A percentile compares a stretch with the other conserved stretches of the same genome.
phyloP scores from a whole-genome alignment of 2,888 invertebrate species.

The Xanthorhoe designata region DNA sequence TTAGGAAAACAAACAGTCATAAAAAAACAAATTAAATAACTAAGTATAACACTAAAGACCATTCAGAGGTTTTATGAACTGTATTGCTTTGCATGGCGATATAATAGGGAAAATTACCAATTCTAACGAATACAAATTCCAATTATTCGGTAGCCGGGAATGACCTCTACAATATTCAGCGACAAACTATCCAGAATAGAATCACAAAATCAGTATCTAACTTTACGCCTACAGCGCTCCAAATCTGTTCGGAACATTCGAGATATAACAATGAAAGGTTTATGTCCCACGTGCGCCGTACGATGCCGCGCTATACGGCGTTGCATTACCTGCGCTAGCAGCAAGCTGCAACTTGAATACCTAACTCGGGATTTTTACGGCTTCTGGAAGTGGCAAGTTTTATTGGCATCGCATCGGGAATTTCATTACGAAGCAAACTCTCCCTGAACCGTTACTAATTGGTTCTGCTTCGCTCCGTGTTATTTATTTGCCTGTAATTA shows the following conservation, averaged over 20 bases:
- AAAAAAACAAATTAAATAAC: no score
- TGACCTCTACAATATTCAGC: constrained; percentile 28
- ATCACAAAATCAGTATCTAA: constrained; percentile 31
- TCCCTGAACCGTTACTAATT: constrained; percentile 64
- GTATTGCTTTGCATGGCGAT: neutral
- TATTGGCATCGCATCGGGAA: constrained; percentile 51
- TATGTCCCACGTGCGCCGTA: constrained; percentile 28
- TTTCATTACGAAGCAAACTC: constrained; percentile 65
- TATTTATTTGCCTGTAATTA: constrained; percentile 64
- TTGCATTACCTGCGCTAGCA: constrained; percentile 19
- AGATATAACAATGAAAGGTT: constrained; percentile 34
- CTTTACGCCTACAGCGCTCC: constrained; percentile 37
- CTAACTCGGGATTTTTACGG: constrained; percentile 26
- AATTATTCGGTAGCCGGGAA: neutral
- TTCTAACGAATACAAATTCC: constrained; percentile 10
- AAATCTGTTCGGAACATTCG: constrained; percentile 29
- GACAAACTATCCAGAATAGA: constrained; percentile 30
- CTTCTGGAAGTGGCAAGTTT: constrained; percentile 24
- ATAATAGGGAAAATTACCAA: neutral
- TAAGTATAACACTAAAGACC: no score
- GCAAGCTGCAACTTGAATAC: constrained; percentile 22
- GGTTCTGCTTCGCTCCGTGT: constrained; percentile 53
- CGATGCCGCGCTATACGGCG: constrained; percentile 24
- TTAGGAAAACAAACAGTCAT: no score
- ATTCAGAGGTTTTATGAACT: neutral